These are phyloP conservation scores for Aphidius ervi DNA, from an alignment of 1,140 invertebrate genomes.

Conservation along the genomic window DNA sequence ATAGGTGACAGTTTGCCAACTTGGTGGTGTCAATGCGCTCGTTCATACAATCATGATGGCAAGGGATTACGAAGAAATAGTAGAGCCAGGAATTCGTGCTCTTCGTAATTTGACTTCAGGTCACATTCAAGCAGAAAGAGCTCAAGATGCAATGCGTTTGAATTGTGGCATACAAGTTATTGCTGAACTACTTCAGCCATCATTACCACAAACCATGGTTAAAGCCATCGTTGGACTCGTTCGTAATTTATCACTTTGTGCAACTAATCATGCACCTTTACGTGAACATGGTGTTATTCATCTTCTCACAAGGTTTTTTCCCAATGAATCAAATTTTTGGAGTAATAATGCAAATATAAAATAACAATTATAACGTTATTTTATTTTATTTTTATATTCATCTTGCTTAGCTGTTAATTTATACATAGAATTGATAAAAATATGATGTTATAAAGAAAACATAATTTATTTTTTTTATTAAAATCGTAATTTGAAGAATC, in stretches of 20 bases:
- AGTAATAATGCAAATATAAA: too few species aligned
- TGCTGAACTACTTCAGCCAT: conserved; percentile 90
- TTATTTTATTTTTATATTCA: too few species aligned
- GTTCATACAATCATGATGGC: conserved; percentile 92
- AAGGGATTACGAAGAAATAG: conserved; percentile 95
- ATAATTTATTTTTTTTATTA: too few species aligned
- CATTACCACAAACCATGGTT: conserved; percentile 88
- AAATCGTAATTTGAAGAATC: too few species aligned
- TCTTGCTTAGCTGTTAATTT: too few species aligned
- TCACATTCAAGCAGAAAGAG: conserved; percentile 91
- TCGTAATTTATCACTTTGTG: conserved; percentile 91
- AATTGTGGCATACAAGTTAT: conserved; percentile 89
- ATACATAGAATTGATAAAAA: too few species aligned
- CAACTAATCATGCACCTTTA: conserved; percentile 90
- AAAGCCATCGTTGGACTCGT: conserved; percentile 97
- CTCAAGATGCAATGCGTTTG: conserved; percentile 91
- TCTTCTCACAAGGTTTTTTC: conserved; percentile 82
- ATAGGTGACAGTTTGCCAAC: conserved; percentile 73
- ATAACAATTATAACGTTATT: too few species aligned
- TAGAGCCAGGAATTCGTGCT: conserved; percentile 96
- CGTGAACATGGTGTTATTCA: conserved; percentile 93
- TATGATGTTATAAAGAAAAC: too few species aligned
- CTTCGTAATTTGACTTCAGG: conserved; percentile 93
- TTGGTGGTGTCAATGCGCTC: conserved; percentile 92
- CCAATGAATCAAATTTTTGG: too few species aligned